Conservation (phyloP, 2,888 invertebrate species). For the Eupithecia pulchellata region DNA sequence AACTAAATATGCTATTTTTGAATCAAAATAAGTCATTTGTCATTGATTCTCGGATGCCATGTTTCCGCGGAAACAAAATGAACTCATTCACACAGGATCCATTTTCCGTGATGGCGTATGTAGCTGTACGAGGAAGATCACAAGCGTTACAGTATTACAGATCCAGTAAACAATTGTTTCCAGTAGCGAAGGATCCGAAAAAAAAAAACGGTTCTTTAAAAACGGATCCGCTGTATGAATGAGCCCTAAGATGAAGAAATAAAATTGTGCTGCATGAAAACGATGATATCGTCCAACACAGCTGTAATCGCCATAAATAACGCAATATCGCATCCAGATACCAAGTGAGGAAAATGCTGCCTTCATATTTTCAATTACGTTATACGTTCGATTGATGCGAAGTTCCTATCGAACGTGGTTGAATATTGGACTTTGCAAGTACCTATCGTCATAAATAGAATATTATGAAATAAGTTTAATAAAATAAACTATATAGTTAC, state of each 20-base stretch:
- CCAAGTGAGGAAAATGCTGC: slow-evolving; percentile 36
- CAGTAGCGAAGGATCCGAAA: too few relatives aligned
- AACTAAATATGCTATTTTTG: neutral
- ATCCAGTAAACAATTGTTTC: too few relatives aligned
- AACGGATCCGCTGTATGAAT: too few relatives aligned
- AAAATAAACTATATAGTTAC: too few relatives aligned
- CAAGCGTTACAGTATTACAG: too few relatives aligned
- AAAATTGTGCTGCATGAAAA: slow-evolving; percentile 8
- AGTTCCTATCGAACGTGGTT: neutral
- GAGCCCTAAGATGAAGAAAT: neutral
- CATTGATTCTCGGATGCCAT: too few relatives aligned
- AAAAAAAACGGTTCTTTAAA: too few relatives aligned
- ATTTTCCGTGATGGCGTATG: too few relatives aligned
- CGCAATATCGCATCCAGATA: slow-evolving; percentile 49
- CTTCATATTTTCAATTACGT: slow-evolving; percentile 37
- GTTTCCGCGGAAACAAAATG: too few relatives aligned
- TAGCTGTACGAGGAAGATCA: too few relatives aligned
- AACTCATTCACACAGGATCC: too few relatives aligned
- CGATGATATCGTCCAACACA: slow-evolving; percentile 25
- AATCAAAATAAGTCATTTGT: neutral
- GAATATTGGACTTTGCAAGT: slow-evolving; percentile 7
- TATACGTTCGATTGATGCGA: slow-evolving; percentile 25
- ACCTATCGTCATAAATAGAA: neutral
- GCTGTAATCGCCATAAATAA: slow-evolving; percentile 38
- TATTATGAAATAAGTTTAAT: neutral